Percentiles rank a stretch among this genome's conserved stretches.
Conservation (phyloP, 2,888 invertebrate species). For the Pyrrhosoma nymphula region DNA sequence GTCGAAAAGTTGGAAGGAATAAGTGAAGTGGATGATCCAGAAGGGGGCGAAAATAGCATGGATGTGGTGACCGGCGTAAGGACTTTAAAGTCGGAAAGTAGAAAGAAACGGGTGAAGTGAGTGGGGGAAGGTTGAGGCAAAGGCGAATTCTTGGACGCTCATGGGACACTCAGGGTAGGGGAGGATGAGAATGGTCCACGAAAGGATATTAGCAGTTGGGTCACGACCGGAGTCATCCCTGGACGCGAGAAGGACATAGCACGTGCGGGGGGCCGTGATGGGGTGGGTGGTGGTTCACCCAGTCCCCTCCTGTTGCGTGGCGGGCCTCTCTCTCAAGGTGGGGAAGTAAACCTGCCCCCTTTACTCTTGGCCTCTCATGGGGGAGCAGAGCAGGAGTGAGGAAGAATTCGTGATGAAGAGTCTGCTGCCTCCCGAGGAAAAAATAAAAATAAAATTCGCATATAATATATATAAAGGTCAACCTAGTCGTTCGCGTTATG, state of each 20-base stretch:
- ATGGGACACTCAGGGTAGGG: not conserved
- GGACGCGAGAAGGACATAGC: constrained; percentile 53
- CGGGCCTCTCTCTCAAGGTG: too few relatives aligned
- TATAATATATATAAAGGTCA: too few relatives aligned
- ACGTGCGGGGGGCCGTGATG: not conserved
- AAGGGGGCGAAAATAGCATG: too few relatives aligned
- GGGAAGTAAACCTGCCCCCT: too few relatives aligned
- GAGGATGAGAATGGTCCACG: not conserved
- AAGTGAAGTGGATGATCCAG: too few relatives aligned
- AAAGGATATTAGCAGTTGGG: constrained; percentile 63
- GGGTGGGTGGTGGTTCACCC: not conserved
- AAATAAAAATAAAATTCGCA: not conserved
- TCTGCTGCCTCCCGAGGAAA: not conserved
- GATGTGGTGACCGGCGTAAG: too few relatives aligned
- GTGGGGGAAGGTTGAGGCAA: not conserved
- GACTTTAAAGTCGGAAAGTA: constrained; percentile 20
- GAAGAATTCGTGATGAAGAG: constrained; percentile 25
- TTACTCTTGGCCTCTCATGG: too few relatives aligned
- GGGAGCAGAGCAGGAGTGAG: not conserved
- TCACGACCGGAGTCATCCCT: constrained; percentile 59
- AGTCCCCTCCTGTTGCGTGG: not conserved
- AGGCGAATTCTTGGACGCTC: not conserved
- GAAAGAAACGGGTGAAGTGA: not conserved
- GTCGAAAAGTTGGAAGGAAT: too few relatives aligned
- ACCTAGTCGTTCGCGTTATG: not conserved